Conservation (phyloP, 2,888 invertebrate genomes). For the Tenodera sinensis region DNA sequence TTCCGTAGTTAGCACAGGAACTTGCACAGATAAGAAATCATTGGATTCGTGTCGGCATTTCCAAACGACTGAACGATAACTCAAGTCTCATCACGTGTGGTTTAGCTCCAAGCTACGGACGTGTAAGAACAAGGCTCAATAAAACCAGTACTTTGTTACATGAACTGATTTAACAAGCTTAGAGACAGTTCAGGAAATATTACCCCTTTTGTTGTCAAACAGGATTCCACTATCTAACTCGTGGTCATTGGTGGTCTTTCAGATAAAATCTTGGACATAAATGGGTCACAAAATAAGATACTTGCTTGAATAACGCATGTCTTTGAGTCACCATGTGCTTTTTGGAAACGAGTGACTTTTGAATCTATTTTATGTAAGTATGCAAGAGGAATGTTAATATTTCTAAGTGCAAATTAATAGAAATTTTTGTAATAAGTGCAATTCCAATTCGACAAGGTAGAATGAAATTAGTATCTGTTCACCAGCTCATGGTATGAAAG, state of each 20-base stretch:
- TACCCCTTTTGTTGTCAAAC: not conserved
- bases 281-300: not conserved
- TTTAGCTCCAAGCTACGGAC: not conserved
- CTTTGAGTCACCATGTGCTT: too few relatives aligned
- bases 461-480: too few relatives aligned
- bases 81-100: not conserved
- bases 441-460: too few relatives aligned
- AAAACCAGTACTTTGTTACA: not conserved
- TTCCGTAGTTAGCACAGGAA: not conserved
- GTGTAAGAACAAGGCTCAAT: not conserved
- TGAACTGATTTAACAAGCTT: not conserved
- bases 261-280: not conserved
- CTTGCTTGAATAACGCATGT: not conserved
- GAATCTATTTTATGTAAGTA: too few relatives aligned
- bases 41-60: not conserved
- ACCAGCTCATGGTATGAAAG: too few relatives aligned
- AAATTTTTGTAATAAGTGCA: too few relatives aligned
- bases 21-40: not conserved
- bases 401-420: too few relatives aligned
- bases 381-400: too few relatives aligned
- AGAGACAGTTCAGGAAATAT: not conserved
- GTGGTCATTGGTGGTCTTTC: not conserved
- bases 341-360: too few relatives aligned
- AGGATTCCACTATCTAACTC: not conserved
- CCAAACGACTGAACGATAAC: not conserved